Conservation (phyloP, 2,888 invertebrate genomes). For the Cryptops parisi region DNA sequence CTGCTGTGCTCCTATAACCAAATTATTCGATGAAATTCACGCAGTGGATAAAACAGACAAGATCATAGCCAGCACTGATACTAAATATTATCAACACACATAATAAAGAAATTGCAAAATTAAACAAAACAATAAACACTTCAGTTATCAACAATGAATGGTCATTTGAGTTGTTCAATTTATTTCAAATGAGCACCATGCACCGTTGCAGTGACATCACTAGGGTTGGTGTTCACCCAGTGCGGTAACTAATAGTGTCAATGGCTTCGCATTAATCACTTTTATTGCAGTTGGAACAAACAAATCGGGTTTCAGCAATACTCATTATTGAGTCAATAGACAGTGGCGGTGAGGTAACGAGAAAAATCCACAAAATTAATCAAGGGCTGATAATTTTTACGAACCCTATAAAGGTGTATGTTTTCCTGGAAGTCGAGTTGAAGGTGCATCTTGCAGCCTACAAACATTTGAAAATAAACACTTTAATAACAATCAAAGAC, state of each 20-base stretch:
- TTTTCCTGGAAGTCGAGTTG: slow-evolving; percentile 33
- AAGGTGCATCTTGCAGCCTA: slow-evolving; percentile 41
- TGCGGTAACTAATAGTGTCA: no score
- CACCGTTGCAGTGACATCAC: no score
- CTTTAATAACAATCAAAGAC: not conserved
- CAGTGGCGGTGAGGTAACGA: not conserved
- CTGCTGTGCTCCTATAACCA: slow-evolving; percentile 30
- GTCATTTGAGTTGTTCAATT: no score
- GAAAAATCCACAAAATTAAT: not conserved
- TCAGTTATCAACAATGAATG: no score
- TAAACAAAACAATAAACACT: not conserved
- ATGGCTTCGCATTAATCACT: no score
- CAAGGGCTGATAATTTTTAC: slow-evolving; percentile 15
- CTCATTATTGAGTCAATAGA: no score
- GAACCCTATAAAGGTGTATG: slow-evolving; percentile 36
- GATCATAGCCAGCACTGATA: not conserved
- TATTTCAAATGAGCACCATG: no score
- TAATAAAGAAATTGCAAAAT: not conserved
- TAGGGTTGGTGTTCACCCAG: no score
- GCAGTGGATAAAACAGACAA: slow-evolving; percentile 35
- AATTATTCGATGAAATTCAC: slow-evolving; percentile 23
- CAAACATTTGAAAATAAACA: slow-evolving; percentile 14
- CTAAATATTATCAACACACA: no score
- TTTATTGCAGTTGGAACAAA: no score
- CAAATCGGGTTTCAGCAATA: no score